phyloP scores from a whole-genome alignment of 2,888 invertebrate species.

The Caenorhabditis sp. region DNA sequence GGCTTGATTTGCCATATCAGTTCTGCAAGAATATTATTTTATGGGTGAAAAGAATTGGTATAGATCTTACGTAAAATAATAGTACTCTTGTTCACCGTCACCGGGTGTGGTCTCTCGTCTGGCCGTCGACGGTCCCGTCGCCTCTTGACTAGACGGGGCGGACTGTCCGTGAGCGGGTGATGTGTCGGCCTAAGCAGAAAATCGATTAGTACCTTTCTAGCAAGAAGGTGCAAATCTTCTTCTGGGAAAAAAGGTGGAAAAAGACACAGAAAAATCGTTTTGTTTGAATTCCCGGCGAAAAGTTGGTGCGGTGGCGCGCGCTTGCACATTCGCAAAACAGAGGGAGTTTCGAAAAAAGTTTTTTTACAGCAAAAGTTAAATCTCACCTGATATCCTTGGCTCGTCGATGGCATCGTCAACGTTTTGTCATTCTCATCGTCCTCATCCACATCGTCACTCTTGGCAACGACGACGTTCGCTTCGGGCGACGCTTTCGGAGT shows the following conservation, averaged over 20 bases:
- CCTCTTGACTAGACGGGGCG: conserved; percentile 59
- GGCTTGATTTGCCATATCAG: conserved; percentile 67
- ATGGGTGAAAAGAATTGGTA: not conserved
- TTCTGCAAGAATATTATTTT: conserved; percentile 39
- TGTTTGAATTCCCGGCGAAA: conserved; percentile 12
- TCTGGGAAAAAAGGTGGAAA: conserved; percentile 11
- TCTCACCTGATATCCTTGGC: conserved; percentile 47
- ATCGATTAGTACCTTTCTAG: not conserved
- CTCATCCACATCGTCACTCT: not conserved
- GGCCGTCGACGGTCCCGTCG: conserved; percentile 50
- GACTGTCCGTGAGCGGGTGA: conserved; percentile 48
- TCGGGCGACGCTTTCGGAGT: conserved; percentile 51
- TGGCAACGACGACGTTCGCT: not conserved
- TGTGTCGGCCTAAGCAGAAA: conserved; percentile 22
- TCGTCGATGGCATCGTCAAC: conserved; percentile 54
- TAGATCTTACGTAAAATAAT: conserved; percentile 35
- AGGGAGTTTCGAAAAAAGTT: conserved; percentile 6
- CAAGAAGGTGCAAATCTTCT: not conserved
- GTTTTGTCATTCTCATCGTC: conserved; percentile 42
- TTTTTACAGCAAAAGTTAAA: not conserved
- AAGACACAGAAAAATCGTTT: not conserved
- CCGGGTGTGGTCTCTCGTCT: conserved; percentile 42
- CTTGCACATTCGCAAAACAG: conserved; percentile 3
- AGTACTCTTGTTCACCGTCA: conserved; percentile 22
- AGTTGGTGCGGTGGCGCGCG: conserved; percentile 22